Base-by-base conservation (phyloP, 1,140 invertebrate species). In the Drosophila lacteicornis region DNA sequence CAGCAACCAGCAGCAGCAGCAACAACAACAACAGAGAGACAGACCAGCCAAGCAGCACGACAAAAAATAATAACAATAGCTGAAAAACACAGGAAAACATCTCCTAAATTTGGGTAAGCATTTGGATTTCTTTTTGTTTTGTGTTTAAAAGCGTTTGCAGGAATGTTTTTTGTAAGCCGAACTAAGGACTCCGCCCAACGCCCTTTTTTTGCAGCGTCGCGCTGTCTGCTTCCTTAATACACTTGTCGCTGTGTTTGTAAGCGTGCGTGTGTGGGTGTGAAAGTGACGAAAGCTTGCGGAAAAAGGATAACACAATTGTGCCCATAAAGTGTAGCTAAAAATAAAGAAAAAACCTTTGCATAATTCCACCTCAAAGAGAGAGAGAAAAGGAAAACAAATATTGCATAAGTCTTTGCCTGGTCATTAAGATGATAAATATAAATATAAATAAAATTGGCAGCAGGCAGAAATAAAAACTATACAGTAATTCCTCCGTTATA, bases 171-270 rank as follows among this genome's bases (percentile, higher is more conserved):
- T 63, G 27, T 30, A 33, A 67, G 62, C 27, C 30, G n/a, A 33
- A 46, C 51, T 70, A 81, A 85, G 77, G 77, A 80, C 69, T 80
- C 71, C 25, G 60, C 80, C 80, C 78, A 88, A 88, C 84, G 85
- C 84, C 84, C 85, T 87, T 88, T 63, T 55, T 86, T 88, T 70
- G 67, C 50, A 67, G 84, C 84, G 84, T 80, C 84, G 84, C 58
- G 84, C 84, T 88, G 84, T 87, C 84, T 87, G 84, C 74, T 79
- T 79, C 75, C 77, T 76, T 47, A 60, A 58, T 79, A 50, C 59
- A 30, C 69, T 56, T 62, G 56, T 50, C 19, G 49, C 25, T 71
- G 38, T 47, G 56, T 22, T 22, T 62, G 51, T 56, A 40, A 50
- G 40, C 49, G 60, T 49, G 42, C 51, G 43, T 74, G 45, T 67